Base-by-base conservation (phyloP, 1,140 invertebrate genomes). In the Parasteatoda tepidariorum region DNA sequence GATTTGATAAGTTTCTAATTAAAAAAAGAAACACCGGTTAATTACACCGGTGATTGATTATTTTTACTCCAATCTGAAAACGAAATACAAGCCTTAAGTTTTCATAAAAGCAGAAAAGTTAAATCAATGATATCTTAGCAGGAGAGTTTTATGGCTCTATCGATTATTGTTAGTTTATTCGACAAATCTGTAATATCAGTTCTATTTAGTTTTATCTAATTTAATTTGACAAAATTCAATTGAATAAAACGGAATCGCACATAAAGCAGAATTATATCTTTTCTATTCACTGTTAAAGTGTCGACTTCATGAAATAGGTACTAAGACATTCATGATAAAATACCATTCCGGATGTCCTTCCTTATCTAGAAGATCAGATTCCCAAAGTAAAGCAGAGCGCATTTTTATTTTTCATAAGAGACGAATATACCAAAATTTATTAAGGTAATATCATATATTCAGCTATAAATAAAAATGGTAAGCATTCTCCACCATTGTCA, bases 301-400 rank as follows among this genome's bases (percentile, higher is more conserved):
- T 13, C 1, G 9, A 13, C 38, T 48, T 48, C 38, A 4, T 4
- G n/a, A 13, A 13, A 48, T 48, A 48, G 18, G 4, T 48, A 28
- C 0, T 2, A 48, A 70, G 28, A 38, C n/a, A 30, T 24, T 48
- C 9, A 18, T 82, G 55, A n/a, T n/a, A n/a, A n/a, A n/a, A n/a
- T n/a, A n/a, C 67, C 81, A 73, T 74, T 83, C 59, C n/a, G 57
- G 81, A 48, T 55, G 66, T 64, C 74, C 61, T 54, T 83, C 81
- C 34, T 67, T 83, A 22, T 83, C 81, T 1, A 73, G 61, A 0
- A 74, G 28, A 7, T 83, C 34, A 6, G 81, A 68, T 64, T 83
- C 81, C 81, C 81, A 83, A 48, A 83, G n/a, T 24, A 66, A 24
- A 67, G 66, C 70, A 18, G 81, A 66, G 2, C 81, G 55, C 81